These are phyloP conservation scores for Dynastes tityus DNA, from an alignment of 2,888 invertebrate genomes.

Conservation along the genomic window DNA sequence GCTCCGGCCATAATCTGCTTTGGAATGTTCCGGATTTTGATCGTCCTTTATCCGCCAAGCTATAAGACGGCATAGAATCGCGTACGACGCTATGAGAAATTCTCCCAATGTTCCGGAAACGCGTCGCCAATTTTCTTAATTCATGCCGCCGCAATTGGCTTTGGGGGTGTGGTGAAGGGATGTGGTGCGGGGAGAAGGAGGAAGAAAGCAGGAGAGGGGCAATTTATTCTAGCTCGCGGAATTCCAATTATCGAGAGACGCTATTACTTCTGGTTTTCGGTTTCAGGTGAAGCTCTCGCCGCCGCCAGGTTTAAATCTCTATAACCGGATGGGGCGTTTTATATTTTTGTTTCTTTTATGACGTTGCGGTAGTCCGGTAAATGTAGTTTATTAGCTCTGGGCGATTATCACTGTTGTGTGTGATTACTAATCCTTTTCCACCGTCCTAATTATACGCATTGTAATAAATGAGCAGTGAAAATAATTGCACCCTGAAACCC, in stretches of 20 bases:
- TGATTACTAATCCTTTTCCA: too few relatives aligned
- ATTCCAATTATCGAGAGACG: conserved; percentile 26
- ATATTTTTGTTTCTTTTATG: not conserved
- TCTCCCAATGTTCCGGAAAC: conserved; percentile 1
- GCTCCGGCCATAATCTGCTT: not conserved
- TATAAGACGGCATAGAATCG: not conserved
- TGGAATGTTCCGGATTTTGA: not conserved
- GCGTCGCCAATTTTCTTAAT: conserved; percentile 23
- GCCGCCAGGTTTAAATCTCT: not conserved
- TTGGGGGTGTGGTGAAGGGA: not conserved
- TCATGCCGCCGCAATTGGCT: conserved; percentile 11
- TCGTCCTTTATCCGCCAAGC: not conserved
- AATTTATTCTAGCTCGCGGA: not conserved
- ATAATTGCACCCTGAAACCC: too few relatives aligned
- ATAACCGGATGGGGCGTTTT: not conserved
- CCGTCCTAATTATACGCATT: too few relatives aligned
- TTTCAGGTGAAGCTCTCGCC: not conserved
- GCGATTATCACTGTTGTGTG: too few relatives aligned
- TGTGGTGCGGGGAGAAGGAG: not conserved
- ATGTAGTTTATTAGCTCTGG: too few relatives aligned
- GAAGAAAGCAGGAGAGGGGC: not conserved
- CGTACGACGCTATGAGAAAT: conserved; percentile 5
- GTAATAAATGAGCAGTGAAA: too few relatives aligned
- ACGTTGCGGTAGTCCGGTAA: not conserved
- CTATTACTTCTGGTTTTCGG: conserved; percentile 18